A percentile compares a stretch with the other conserved stretches of the same genome.
phyloP scores from a whole-genome alignment of 1,140 invertebrate species.

The Drosophila lini region DNA sequence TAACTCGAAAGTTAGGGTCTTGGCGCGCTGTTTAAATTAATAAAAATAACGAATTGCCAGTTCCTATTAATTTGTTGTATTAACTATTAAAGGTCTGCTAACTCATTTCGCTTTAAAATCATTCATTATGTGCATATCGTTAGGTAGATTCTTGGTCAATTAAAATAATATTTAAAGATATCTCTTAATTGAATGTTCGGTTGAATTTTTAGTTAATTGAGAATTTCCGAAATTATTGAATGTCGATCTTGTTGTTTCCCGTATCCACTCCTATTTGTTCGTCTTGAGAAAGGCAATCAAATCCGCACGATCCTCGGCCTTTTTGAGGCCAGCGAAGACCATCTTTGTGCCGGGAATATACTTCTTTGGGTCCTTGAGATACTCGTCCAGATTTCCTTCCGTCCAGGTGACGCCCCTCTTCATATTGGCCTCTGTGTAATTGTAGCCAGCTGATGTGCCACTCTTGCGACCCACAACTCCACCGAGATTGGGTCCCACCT shows the following conservation, averaged over 20 bases:
- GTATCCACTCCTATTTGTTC: conserved; percentile 20
- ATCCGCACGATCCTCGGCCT: conserved; percentile 89
- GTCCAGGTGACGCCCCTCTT: conserved; percentile 88
- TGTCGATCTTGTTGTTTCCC: conserved; percentile 37
- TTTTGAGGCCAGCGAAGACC: conserved; percentile 93
- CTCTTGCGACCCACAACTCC: conserved; percentile 94
- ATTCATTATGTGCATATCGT: neutral
- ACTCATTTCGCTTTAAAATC: no score
- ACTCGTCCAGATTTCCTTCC: conserved; percentile 86
- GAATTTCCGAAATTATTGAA: neutral
- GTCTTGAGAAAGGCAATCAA: conserved; percentile 88
- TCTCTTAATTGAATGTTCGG: neutral
- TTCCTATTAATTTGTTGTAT: neutral
- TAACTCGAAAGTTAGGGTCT: fast-evolving
- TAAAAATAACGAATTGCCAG: neutral
- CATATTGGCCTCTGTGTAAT: conserved; percentile 95
- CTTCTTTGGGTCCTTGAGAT: conserved; percentile 92
- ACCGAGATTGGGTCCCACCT: conserved; percentile 94
- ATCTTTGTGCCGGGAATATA: conserved; percentile 94
- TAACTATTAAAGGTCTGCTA: neutral
- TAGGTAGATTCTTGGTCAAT: neutral
- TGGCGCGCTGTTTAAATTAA: neutral
- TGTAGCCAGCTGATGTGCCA: conserved; percentile 91
- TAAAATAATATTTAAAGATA: neutral
- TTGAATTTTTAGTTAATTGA: neutral